A percentile compares a stretch with the other conserved stretches of the same genome.
Evolutionary conservation across 2,888 invertebrate genomes (phyloP).

Genomic region (Arrhopalites spinosus): DNA sequence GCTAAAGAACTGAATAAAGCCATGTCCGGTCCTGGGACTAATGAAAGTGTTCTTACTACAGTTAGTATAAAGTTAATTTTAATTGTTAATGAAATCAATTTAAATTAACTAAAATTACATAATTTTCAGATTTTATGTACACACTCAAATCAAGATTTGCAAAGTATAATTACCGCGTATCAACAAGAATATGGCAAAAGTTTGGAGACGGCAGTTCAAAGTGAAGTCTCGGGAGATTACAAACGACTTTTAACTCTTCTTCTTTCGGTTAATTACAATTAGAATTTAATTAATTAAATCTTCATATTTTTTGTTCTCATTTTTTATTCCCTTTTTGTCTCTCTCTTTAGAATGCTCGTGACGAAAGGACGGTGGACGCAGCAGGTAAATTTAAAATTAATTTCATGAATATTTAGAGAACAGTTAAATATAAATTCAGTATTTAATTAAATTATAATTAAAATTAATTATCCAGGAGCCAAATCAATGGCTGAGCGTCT

Average conservation of each 20-base stretch:
- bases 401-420: background rate
- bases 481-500: slow-evolving; percentile 72
- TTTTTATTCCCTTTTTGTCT: background rate
- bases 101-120: background rate
- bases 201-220: slow-evolving; percentile 74
- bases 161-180: slow-evolving; percentile 68
- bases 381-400: background rate
- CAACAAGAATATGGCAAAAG: slow-evolving; percentile 61
- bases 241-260: slow-evolving; percentile 75
- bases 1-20: slow-evolving; percentile 60
- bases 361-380: background rate
- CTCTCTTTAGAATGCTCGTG: background rate
- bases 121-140: slow-evolving; percentile 63
- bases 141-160: slow-evolving; percentile 70
- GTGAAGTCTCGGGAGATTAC: slow-evolving; percentile 79
- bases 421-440: too few species aligned
- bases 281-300: background rate
- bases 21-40: slow-evolving; percentile 57
- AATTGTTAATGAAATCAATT: background rate
- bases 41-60: slow-evolving; percentile 59
- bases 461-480: slow-evolving; percentile 63
- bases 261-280: slow-evolving; percentile 66
- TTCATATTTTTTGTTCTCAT: background rate
- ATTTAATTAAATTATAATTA: background rate
- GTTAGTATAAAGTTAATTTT: slow-evolving; percentile 37